These are phyloP conservation scores for Dipodomys spectabilis DNA, from an alignment of 2,113 vertebrate species.

Conservation along the genomic window DNA sequence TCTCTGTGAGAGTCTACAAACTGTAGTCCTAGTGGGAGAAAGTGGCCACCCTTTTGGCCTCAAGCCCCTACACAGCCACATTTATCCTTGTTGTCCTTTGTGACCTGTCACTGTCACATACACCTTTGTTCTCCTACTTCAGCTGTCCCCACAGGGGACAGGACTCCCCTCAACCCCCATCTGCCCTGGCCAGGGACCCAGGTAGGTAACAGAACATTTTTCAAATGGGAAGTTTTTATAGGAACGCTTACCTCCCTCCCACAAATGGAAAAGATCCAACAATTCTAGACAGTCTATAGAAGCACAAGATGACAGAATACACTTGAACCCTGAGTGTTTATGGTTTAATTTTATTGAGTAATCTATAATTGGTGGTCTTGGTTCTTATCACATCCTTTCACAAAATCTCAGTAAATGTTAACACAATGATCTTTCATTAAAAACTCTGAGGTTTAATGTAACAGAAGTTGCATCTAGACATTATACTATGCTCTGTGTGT, in stretches of 20 bases:
- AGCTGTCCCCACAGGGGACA: not conserved
- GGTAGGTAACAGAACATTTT: not conserved
- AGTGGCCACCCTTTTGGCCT: not conserved
- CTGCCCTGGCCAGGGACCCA: not conserved
- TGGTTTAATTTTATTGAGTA: not conserved
- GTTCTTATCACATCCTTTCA: not conserved
- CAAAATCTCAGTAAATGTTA: not conserved
- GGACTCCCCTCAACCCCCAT: not conserved
- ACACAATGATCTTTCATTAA: not conserved
- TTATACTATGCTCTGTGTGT: too few relatives aligned
- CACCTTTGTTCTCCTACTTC: conserved; percentile 51
- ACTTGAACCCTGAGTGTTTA: not conserved
- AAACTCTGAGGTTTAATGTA: not conserved
- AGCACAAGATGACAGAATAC: too few relatives aligned
- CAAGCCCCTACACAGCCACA: not conserved
- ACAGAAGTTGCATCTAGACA: not conserved
- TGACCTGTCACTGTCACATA: conserved; percentile 58
- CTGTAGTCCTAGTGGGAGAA: conserved; percentile 3
- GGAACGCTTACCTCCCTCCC: not conserved
- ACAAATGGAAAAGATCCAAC: not conserved
- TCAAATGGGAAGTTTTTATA: not conserved
- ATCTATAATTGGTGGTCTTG: not conserved
- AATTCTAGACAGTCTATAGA: not conserved
- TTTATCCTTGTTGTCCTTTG: conserved; percentile 71
- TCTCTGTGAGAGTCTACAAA: not conserved